phyloP scores from a whole-genome alignment of 2,113 vertebrate genomes.

The Pangasianodon hypophthalmus region DNA sequence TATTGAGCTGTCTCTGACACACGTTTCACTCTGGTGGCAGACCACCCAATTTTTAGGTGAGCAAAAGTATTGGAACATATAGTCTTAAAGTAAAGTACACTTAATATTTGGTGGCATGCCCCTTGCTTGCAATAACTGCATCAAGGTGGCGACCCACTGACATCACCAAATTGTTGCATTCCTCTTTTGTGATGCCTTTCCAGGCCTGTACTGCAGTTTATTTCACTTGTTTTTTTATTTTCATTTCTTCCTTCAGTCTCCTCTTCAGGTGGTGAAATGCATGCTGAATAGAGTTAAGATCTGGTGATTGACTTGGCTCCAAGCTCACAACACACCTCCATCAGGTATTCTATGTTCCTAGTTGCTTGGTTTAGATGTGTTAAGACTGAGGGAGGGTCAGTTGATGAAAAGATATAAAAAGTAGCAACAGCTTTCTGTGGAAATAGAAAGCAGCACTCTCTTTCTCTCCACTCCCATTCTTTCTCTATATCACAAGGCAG shows the following conservation, averaged over 20 bases:
- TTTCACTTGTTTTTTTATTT: neutral
- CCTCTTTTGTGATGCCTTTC: neutral
- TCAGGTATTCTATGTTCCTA: neutral
- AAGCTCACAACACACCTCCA: neutral
- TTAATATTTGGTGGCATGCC: neutral
- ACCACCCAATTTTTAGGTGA: neutral
- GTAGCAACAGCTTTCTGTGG: neutral
- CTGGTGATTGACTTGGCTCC: neutral
- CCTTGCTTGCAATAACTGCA: neutral
- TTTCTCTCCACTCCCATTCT: neutral
- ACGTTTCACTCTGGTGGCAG: neutral
- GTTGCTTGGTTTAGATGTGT: neutral
- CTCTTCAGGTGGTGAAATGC: neutral
- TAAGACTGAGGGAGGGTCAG: neutral
- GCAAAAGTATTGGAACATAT: neutral
- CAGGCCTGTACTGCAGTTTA: neutral
- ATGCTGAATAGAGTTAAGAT: neutral
- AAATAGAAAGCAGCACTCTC: neutral
- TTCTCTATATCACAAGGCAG: neutral
- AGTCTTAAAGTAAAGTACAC: neutral
- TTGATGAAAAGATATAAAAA: neutral
- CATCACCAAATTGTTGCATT: neutral
- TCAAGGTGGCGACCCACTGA: neutral
- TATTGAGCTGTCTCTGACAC: neutral
- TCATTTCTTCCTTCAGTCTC: neutral